A percentile compares a stretch with the other conserved stretches of the same genome.
phyloP scores from a whole-genome alignment of 2,797 vertebrate species.

The Pangasius larnaudii region DNA sequence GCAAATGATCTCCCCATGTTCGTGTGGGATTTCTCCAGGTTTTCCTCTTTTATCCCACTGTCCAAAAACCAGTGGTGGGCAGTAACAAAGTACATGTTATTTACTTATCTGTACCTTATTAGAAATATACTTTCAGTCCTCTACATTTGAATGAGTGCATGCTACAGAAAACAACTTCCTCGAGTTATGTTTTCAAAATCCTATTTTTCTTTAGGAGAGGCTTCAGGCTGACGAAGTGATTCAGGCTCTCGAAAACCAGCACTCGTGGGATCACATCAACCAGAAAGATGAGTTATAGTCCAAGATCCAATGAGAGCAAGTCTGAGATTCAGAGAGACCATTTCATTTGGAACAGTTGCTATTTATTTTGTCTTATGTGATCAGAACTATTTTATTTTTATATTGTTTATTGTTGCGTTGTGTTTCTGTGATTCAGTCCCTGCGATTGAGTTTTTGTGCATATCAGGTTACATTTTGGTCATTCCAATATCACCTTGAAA shows the following conservation, averaged over 20 bases:
- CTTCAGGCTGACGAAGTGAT: constrained; percentile 95
- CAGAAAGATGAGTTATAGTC: constrained; percentile 91
- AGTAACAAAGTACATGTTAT: background rate
- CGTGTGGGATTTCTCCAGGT: background rate
- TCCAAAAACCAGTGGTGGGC: background rate
- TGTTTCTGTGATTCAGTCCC: constrained; percentile 54
- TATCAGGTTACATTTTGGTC: background rate
- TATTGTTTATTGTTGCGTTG: constrained; percentile 86
- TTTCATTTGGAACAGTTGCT: constrained; percentile 60
- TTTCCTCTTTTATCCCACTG: background rate
- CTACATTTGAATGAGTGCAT: background rate
- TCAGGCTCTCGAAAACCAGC: constrained; percentile 80
- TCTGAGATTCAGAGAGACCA: constrained; percentile 20
- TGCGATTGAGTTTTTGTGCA: constrained; percentile 39
- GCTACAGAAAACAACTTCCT: background rate
- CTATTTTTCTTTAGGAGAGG: constrained; percentile 79
- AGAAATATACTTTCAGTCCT: background rate
- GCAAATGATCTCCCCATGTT: background rate
- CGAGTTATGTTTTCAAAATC: background rate
- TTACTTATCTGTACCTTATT: background rate
- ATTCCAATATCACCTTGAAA: background rate
- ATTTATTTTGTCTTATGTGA: constrained; percentile 93
- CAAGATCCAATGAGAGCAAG: constrained; percentile 37
- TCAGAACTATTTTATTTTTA: constrained; percentile 94
- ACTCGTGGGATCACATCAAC: constrained; percentile 82